Evolutionary conservation across 2,888 invertebrate genomes (phyloP), one percentile per base, ranked within the genome.

Genomic region (Plagodis dolabraria): DNA sequence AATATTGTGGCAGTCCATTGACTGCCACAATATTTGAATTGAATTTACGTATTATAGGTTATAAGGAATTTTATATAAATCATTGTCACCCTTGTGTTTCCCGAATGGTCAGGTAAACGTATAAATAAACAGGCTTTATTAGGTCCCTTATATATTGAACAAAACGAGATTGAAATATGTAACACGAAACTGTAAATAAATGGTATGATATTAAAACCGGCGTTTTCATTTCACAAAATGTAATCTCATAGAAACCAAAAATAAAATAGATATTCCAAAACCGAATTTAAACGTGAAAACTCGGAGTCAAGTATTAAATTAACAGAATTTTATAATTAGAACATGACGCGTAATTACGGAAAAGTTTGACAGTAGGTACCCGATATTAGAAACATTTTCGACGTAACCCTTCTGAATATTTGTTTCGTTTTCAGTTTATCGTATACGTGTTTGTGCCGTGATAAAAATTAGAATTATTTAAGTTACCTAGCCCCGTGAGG

Each of bases 381-480:
- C 49, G 53, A 54, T 64, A 69, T 67, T 65, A 64, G 50, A 63
- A 61, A 34, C 64, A 65, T 70, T 70, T 61, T 65, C 61, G 60
- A 64, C 64, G 65, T 58, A 42, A 53, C 44, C 50, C 48, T 38
- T 47, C 58, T 38, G 58, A 60, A 53, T 64, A 64, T 67, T 69
- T 65, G 65, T 63, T 48, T 63, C 62, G 58, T 68, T 65, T 66
- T 69, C 64, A 57, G 54, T 22, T 22, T 22, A 22, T 22, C 22
- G 22, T 22, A 22, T 22, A 49, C 61, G 48, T 61, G 67, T 64
- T 64, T 59, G 60, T 65, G 50, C 57, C 55, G 36, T 62, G 69
- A 69, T 69, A 69, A 69, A 69, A 67, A 67, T 59, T 69, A 67
- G 52, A 55, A 65, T 69, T 64, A 69, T 67, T 67, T 65, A 64